Conservation (phyloP, 2,888 invertebrate genomes). For the Drosophila phalerata region DNA sequence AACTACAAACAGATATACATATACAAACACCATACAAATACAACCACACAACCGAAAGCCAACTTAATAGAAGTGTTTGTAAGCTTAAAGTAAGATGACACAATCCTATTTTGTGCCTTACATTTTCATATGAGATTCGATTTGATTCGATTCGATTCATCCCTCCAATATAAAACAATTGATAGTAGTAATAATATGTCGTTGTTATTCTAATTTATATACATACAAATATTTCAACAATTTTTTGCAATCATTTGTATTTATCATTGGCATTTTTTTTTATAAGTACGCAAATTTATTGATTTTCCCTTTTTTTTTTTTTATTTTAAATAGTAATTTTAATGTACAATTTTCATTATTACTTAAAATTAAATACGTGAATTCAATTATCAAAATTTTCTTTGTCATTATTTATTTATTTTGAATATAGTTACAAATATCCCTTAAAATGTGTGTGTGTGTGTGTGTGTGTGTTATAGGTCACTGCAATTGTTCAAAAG, state of each 20-base stretch:
- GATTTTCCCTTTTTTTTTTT: neutral
- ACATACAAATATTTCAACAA: neutral
- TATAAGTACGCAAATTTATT: neutral
- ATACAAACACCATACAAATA: neutral
- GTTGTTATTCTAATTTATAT: neutral
- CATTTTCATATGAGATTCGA: neutral
- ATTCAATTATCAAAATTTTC: too few relatives aligned
- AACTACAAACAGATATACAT: neutral
- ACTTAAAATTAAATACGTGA: too few relatives aligned
- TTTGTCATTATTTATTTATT: too few relatives aligned
- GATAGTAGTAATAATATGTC: neutral
- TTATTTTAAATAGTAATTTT: neutral
- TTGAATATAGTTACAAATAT: too few relatives aligned
- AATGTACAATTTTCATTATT: neutral
- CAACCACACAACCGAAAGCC: neutral
- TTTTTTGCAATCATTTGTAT: neutral
- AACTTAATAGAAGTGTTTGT: slow-evolving; percentile 1
- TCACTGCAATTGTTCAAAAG: too few relatives aligned
- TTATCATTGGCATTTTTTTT: neutral
- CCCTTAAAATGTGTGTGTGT: too few relatives aligned
- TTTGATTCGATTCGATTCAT: neutral
- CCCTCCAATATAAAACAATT: neutral
- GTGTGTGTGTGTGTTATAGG: too few relatives aligned
- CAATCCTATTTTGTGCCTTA: slow-evolving; percentile 2
- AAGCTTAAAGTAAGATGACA: slow-evolving; percentile 9